Conservation (phyloP, 2,888 invertebrate genomes). For the Eledona agricola region DNA sequence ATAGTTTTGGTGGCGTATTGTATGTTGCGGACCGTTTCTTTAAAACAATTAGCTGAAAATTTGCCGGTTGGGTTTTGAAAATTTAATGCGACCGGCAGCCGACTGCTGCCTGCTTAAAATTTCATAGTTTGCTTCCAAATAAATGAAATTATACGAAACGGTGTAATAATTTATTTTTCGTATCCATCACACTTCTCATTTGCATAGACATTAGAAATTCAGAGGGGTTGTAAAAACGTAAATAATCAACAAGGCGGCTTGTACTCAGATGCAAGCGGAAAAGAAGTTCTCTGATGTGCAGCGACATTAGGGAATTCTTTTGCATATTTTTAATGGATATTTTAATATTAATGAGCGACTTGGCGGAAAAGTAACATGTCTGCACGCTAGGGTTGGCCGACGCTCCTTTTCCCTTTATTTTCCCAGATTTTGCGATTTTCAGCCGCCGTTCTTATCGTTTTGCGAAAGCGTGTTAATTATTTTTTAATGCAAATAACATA, state of each 20-base stretch:
- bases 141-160: constrained; percentile 40
- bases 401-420: background rate
- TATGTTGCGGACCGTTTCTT: constrained; percentile 15
- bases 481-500: too few relatives aligned
- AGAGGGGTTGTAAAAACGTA: constrained; percentile 42
- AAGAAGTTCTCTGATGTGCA: constrained; percentile 43
- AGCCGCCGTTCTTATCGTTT: background rate
- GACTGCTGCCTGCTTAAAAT: constrained; percentile 37
- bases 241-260: constrained; percentile 41
- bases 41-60: constrained; percentile 3
- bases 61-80: constrained; percentile 1
- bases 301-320: constrained; percentile 42
- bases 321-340: constrained; percentile 45
- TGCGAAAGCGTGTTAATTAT: too few relatives aligned
- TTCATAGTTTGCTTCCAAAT: constrained; percentile 40
- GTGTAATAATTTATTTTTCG: constrained; percentile 40
- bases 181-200: constrained; percentile 43
- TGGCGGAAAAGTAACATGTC: constrained; percentile 24
- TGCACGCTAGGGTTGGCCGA: constrained; percentile 19
- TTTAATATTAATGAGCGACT: constrained; percentile 41
- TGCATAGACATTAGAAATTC: constrained; percentile 45
- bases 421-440: background rate
- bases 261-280: constrained; percentile 39
- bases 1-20: background rate
- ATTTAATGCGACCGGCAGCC: too few relatives aligned